These are phyloP conservation scores for Halisarca cf. caerulea DNA, from an alignment of 37 sponge, comb jelly and placozoan species.

Conservation along the genomic window DNA sequence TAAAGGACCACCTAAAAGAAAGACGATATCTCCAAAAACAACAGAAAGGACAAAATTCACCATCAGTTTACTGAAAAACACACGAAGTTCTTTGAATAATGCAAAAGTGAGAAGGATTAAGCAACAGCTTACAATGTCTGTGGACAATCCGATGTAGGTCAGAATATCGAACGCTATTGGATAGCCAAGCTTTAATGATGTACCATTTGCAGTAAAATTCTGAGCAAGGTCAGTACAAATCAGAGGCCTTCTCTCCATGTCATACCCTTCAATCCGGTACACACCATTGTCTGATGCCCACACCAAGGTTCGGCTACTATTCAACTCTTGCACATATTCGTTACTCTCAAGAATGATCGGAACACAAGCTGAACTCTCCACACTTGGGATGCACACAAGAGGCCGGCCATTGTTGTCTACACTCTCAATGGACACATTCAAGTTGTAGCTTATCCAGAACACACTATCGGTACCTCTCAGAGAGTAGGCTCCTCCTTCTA, in stretches of 20 bases:
- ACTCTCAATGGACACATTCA: too few relatives aligned
- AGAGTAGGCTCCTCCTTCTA: too few relatives aligned
- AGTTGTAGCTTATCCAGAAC: too few relatives aligned
- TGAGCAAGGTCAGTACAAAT: constrained; percentile 31
- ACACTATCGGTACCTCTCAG: too few relatives aligned
- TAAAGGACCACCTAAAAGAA: not conserved
- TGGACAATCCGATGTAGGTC: constrained; percentile 51
- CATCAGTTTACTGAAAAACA: constrained; percentile 36
- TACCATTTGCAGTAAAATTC: not conserved
- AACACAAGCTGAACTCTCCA: too few relatives aligned
- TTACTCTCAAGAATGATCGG: too few relatives aligned
- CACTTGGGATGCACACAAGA: too few relatives aligned
- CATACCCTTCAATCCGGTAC: not conserved
- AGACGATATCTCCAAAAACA: not conserved
- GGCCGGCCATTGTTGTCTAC: too few relatives aligned
- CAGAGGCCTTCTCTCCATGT: not conserved
- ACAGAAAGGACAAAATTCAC: constrained; percentile 41
- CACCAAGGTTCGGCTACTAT: not conserved
- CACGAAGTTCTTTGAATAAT: constrained; percentile 48
- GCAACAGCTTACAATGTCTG: constrained; percentile 39
- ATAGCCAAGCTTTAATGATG: not conserved
- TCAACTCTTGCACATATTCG: too few relatives aligned
- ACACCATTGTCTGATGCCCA: not conserved
- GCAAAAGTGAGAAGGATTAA: constrained; percentile 46
- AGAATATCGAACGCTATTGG: constrained; percentile 17